Conservation (phyloP, 2,113 vertebrate genomes). For the Hepsetus odoe region DNA sequence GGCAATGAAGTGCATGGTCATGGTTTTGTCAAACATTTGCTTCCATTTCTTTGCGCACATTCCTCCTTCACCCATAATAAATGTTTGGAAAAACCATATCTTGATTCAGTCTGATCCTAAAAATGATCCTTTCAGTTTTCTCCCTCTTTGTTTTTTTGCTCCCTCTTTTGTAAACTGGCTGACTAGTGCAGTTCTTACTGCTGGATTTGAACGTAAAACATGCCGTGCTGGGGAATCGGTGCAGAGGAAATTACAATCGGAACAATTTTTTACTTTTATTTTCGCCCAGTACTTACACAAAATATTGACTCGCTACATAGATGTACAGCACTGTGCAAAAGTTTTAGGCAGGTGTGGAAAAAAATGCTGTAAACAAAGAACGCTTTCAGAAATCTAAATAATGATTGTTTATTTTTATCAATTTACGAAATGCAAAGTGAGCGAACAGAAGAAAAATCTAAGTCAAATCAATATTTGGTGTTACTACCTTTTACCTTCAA, state of each 20-base stretch:
- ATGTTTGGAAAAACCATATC: conserved; percentile 14
- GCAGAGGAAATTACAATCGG: background rate
- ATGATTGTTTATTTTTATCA: too few species aligned
- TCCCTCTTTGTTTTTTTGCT: background rate
- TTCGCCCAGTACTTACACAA: background rate
- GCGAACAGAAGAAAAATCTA: too few species aligned
- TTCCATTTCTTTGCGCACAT: conserved; percentile 51
- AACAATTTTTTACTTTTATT: background rate
- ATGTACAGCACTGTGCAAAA: too few species aligned
- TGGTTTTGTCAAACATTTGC: conserved; percentile 21
- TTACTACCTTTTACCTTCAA: too few species aligned
- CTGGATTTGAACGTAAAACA: conserved; percentile 1
- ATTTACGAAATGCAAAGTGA: too few species aligned
- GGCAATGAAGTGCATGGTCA: conserved; percentile 16
- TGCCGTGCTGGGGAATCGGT: background rate
- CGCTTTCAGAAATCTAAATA: too few species aligned
- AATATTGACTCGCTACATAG: too few species aligned
- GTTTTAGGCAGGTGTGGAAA: too few species aligned
- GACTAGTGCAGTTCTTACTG: background rate
- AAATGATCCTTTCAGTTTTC: background rate
- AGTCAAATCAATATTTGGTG: too few species aligned
- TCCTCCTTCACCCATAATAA: conserved; percentile 51
- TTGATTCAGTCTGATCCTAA: background rate
- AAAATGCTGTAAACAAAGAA: too few species aligned
- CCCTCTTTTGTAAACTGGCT: background rate